These are phyloP conservation scores for Synchiropus splendidus DNA, from an alignment of 2,113 vertebrate species.

Conservation along the genomic window DNA sequence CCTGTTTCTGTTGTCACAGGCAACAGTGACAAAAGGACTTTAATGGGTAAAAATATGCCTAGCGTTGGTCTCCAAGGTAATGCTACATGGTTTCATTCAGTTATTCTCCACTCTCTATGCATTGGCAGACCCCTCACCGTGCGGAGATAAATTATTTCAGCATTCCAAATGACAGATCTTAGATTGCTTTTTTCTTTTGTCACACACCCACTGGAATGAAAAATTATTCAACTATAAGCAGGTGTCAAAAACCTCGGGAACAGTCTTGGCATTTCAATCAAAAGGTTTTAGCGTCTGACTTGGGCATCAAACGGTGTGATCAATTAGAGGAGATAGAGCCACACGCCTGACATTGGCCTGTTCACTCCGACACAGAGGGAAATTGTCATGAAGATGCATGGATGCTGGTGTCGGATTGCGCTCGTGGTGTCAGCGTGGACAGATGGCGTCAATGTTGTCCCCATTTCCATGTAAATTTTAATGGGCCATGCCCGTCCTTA, in stretches of 20 bases:
- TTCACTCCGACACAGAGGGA: too few species aligned
- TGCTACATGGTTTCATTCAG: conserved; percentile 54
- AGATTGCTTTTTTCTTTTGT: conserved; percentile 43
- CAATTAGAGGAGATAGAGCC: too few species aligned
- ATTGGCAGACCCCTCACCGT: conserved; percentile 30
- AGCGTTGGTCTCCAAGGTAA: conserved; percentile 84
- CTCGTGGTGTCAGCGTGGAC: conserved; percentile 71
- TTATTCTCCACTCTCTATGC: conserved; percentile 33
- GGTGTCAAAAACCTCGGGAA: conserved; percentile 11
- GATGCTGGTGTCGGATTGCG: conserved; percentile 62
- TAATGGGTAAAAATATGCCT: conserved; percentile 80
- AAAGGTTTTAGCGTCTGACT: conserved; percentile 8
- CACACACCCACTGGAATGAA: conserved; percentile 6
- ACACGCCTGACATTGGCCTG: too few species aligned
- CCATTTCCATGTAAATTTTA: conserved; percentile 86
- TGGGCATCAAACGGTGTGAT: too few species aligned
- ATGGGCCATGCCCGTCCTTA: conserved; percentile 67
- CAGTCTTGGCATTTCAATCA: conserved; percentile 13
- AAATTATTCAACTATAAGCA: conserved; percentile 10
- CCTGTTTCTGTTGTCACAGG: conserved; percentile 85
- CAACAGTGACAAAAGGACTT: conserved; percentile 80
- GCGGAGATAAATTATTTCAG: conserved; percentile 32
- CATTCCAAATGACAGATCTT: conserved; percentile 38
- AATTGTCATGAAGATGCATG: conserved; percentile 72
- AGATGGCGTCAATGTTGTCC: conserved; percentile 84